These are phyloP conservation scores for Micropoecilia bifurca DNA, from an alignment of 2,797 vertebrate genomes.

Conservation along the genomic window DNA sequence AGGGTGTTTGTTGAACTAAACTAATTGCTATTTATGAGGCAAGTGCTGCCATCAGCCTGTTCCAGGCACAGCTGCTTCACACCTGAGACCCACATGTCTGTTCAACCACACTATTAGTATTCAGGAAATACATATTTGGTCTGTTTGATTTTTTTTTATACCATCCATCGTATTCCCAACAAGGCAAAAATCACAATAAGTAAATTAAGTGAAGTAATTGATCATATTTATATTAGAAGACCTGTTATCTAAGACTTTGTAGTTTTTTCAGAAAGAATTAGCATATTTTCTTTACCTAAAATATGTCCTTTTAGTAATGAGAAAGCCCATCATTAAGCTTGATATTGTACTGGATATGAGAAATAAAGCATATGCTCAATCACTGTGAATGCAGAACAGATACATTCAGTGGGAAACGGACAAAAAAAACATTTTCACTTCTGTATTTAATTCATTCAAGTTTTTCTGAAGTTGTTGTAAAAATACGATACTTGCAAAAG, in stretches of 20 bases:
- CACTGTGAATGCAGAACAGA: too few relatives aligned
- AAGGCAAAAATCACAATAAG: not conserved
- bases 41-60: constrained; percentile 13
- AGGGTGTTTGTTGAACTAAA: constrained; percentile 10
- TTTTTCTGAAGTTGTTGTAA: not conserved
- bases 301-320: not conserved
- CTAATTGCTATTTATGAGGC: constrained; percentile 9
- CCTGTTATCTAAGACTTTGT: not conserved
- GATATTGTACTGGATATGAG: not conserved
- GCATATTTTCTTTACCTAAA: not conserved
- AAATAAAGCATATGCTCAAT: not conserved
- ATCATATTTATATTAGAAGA: not conserved
- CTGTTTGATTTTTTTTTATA: not conserved
- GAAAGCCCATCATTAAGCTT: not conserved
- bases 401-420: too few relatives aligned
- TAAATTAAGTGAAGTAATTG: not conserved
- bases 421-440: not conserved
- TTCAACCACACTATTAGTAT: constrained; percentile 5
- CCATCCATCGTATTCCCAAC: not conserved
- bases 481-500: too few relatives aligned
- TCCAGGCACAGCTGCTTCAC: constrained; percentile 12
- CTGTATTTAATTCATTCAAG: not conserved
- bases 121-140: not conserved
- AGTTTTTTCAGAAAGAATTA: not conserved
- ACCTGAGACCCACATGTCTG: constrained; percentile 21